A percentile compares a stretch with the other conserved stretches of the same genome.
These are phyloP conservation scores for Valencia hispanica DNA, from an alignment of 2,797 vertebrate species.

Conservation along the genomic window DNA sequence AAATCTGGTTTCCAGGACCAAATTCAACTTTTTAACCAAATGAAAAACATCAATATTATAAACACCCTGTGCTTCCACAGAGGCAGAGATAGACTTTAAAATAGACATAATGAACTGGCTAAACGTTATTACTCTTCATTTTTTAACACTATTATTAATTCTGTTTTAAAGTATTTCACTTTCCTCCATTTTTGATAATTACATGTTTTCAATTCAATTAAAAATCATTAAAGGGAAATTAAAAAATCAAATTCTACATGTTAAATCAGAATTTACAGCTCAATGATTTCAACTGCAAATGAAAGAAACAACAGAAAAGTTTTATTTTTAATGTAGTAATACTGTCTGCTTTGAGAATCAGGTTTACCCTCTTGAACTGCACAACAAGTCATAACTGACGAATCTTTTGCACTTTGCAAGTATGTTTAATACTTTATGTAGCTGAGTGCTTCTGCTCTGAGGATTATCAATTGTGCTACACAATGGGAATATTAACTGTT, in stretches of 20 bases:
- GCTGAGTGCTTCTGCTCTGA: background rate
- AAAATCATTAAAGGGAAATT: too few species aligned
- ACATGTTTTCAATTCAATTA: too few species aligned
- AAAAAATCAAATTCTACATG: too few species aligned
- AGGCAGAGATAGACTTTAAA: background rate
- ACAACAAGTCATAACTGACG: slow-evolving; percentile 4
- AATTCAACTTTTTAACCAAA: background rate
- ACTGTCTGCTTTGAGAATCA: background rate
- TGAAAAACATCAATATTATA: background rate
- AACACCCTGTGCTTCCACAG: background rate
- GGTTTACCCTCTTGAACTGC: background rate
- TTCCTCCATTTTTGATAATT: background rate
- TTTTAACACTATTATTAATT: background rate
- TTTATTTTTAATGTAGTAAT: background rate
- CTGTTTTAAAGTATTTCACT: background rate
- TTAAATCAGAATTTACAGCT: background rate
- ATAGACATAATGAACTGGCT: background rate
- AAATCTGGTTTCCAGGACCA: background rate
- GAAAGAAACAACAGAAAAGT: background rate
- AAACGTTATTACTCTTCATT: background rate
- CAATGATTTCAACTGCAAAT: background rate
- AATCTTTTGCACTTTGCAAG: background rate
- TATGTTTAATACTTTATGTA: slow-evolving; percentile 4
- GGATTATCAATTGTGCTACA: background rate
- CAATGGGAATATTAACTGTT: background rate